Base-by-base conservation (phyloP, 2,797 vertebrate genomes). In the Betta splendens region DNA sequence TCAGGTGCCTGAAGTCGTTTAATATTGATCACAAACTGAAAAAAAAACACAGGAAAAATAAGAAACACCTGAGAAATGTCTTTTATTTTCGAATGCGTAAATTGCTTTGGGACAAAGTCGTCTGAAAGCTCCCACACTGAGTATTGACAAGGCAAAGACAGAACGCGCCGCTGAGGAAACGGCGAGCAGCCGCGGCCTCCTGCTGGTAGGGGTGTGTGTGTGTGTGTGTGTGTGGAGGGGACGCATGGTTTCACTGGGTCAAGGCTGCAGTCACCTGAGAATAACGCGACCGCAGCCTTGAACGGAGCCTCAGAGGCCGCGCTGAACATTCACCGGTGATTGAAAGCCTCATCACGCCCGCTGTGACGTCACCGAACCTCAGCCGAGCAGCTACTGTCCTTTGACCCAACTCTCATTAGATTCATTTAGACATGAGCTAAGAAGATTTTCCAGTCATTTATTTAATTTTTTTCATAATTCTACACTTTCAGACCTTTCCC, bases 181-280 rank as follows among this genome's bases (percentile, higher is more conserved):
- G 9, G 36, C 9, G 26, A n/a, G 5, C 28, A 52, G 25, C 10
- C 10, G 48, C 15, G 22, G 28, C 26, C 10, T 9, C 9, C 9
- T 20, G 9, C 4, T 45, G 21, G n/a, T n/a, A n/a, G n/a, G n/a
- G n/a, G n/a, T n/a, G n/a, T n/a, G n/a, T n/a, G n/a, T n/a, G n/a
- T n/a, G n/a, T n/a, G n/a, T n/a, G n/a, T n/a, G n/a, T n/a, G n/a
- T n/a, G n/a, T n/a, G n/a, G n/a, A n/a, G n/a, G 5, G 20, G 28
- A 31, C 28, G 53, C 17, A 52, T 47, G 16, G 20, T 33, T 45
- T 52, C 38, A n/a, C 29, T n/a, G n/a, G 33, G 40, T 59, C 35
- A 53, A 29, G 15, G 36, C 37, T 38, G n/a, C 38, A 38, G 48
- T 36, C 26, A 35, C 37, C 26, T 12, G 20, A 17, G 9, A 44